Percentiles rank a stretch among this genome's conserved stretches.
Conservation (phyloP, 1,140 invertebrate species). For the Drosophila ercepeae region DNA sequence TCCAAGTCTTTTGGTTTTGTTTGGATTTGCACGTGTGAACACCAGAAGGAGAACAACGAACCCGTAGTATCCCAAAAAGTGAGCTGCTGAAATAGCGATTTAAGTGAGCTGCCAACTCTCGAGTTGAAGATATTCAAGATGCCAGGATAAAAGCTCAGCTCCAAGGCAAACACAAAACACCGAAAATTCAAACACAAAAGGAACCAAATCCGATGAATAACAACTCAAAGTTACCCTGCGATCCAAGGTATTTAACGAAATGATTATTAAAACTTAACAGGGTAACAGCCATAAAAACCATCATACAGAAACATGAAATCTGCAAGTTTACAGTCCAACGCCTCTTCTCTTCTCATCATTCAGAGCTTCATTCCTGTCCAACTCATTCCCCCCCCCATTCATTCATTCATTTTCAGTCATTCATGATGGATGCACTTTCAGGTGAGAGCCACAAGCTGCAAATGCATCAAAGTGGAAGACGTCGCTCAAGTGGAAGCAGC, state of each 20-base stretch:
- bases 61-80: slow-evolving; percentile 36
- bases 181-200: slow-evolving; percentile 39
- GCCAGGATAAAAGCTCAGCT: slow-evolving; percentile 73
- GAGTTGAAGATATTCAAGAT: slow-evolving; percentile 32
- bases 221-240: not conserved
- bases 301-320: slow-evolving; percentile 35
- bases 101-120: slow-evolving; percentile 72
- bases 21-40: slow-evolving; percentile 73
- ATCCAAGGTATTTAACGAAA: not conserved
- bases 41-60: slow-evolving; percentile 3
- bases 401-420: slow-evolving; percentile 54
- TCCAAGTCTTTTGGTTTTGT: slow-evolving; percentile 35
- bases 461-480: slow-evolving; percentile 74
- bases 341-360: slow-evolving; percentile 34
- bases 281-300: not conserved
- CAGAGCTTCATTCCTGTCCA: not conserved
- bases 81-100: slow-evolving; percentile 80
- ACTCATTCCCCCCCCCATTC: slow-evolving; percentile 25
- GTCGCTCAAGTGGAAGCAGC: slow-evolving; percentile 56
- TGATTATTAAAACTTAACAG: not conserved
- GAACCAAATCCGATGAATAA: not conserved
- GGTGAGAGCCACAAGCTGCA: slow-evolving; percentile 64
- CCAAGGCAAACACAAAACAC: slow-evolving; percentile 36
- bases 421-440: slow-evolving; percentile 69
- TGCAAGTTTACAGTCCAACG: slow-evolving; percentile 76